Conservation (phyloP, 1,140 invertebrate species). For the Drosophila rhopaloa region DNA sequence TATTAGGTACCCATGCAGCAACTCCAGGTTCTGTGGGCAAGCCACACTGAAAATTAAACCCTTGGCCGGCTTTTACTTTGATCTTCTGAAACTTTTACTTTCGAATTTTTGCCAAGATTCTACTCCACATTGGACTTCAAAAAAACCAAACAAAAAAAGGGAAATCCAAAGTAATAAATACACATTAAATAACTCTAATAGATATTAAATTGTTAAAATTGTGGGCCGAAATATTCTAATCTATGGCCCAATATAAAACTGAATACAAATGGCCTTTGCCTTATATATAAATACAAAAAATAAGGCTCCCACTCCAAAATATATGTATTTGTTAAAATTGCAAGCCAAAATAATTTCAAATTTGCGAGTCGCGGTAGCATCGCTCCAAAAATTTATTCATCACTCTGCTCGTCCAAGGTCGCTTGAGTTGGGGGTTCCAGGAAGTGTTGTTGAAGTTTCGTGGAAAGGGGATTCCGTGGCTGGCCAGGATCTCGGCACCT, state of each 20-base stretch:
- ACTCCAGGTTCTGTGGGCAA: neutral
- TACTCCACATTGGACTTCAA: neutral
- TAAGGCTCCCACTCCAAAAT: neutral
- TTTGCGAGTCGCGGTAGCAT: neutral
- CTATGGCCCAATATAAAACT: too few relatives aligned
- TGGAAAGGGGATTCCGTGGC: neutral
- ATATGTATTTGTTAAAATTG: slow-evolving; percentile 10
- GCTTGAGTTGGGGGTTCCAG: neutral
- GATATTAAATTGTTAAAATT: too few relatives aligned
- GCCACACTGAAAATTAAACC: neutral
- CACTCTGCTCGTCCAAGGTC: slow-evolving; percentile 35
- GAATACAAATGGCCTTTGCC: too few relatives aligned
- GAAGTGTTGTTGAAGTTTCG: neutral
- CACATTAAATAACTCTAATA: too few relatives aligned
- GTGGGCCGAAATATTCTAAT: too few relatives aligned
- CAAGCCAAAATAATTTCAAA: neutral
- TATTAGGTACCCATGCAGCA: neutral
- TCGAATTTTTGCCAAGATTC: neutral
- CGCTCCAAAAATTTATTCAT: slow-evolving; percentile 21
- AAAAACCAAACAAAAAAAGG: neutral
- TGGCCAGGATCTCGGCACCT: neutral
- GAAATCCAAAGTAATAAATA: too few relatives aligned
- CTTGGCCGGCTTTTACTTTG: neutral
- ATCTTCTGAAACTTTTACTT: neutral
- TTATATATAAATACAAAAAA: neutral